Base-by-base conservation (phyloP, 2,113 vertebrate genomes). In the Pelmatolapia mariae region DNA sequence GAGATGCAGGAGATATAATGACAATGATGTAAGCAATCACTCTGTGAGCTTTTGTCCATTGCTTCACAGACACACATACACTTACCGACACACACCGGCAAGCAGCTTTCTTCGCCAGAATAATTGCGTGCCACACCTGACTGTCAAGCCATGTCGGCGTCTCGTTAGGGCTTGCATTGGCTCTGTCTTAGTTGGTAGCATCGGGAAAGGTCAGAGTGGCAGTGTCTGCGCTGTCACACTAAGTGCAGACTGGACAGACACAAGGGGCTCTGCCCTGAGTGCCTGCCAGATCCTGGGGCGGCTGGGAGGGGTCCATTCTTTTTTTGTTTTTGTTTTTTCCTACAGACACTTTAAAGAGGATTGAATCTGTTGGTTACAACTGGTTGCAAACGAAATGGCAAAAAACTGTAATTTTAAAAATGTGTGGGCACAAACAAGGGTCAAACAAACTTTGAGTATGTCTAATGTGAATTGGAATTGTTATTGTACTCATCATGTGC, bases 61-160 rank as follows among this genome's bases (percentile, higher is more conserved):
- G 78, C 61, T 87, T 89, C 68, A 84, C 59, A 83, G 29, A 84
- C 54, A 86, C 83, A 80, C 63, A 63, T n/a, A 85, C 63, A 83
- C 53, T 53, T 81, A 88, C 76, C 38, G 52, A n/a, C 66, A 82
- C 73, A 59, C 43, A 86, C 76, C 10, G 4, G 80, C 88, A 88
- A 84, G 89, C 83, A 56, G 78, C 86, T 91, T 89, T 86, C 86
- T 68, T 89, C 24, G 2, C 83, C 86, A 80, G 86, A 91, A 94
- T 95, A 92, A 94, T 94, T 94, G 91, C 40, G 26, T 89, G 86
- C 87, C 91, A 89, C 90, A 90, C 83, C 63, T 59, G 91, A 88
- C 93, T 94, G 94, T 95, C 94, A 86, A 84, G 87, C 85, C 81
- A 85, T 92, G 94, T 95, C 95, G 94, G 90, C 68, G 80, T 95